Evolutionary conservation across 2,113 vertebrate genomes (phyloP), one percentile per base, ranked within the genome.

Genomic region (Pseudolaguvia tuberculata): DNA sequence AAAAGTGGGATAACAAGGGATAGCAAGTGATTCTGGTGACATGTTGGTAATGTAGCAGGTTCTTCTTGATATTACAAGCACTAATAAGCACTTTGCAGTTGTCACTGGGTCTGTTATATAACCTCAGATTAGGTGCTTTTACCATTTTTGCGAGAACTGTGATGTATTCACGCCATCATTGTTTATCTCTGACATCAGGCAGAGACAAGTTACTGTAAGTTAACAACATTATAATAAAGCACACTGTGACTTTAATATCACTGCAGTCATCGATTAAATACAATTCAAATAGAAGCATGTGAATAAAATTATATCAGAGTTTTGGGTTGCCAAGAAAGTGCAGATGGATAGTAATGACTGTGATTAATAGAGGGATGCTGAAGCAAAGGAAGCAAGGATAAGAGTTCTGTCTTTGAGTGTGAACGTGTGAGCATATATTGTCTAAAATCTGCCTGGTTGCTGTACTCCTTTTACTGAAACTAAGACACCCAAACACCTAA

Each of bases 211-310:
- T 31, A 42, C 39, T 42, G 39, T 42, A 1, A 18, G 57, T 31
- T 42, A 69, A 70, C 23, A 55, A 71, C 27, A 62, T 51, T 62
- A 65, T 73, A 70, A 81, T 76, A 62, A 76, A 69, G 69, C 42
- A 45, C 23, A 23, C 58, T 55, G 23, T 75, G 55, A 78, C 72
- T 62, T 72, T 78, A 68, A 57, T 48, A 55, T 67, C 61, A 72
- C 58, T 68, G 62, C 29, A 72, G 76, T 69, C 55, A 52, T 53
- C 47, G 21, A 18, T 12, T 66, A 62, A 66, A 65, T 71, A 59
- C 21, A 35, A 78, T 71, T 78, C 66, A 67, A 78, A 61, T 61
- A 29, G 17, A 72, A 15, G 62, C 56, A 62, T 57, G 1, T 23
- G 39, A n/a, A 27, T 17, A 20, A 70, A 74, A 51, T 67, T 66